Base-by-base conservation (phyloP, 2,113 vertebrate genomes). In the Petroica traversi region DNA sequence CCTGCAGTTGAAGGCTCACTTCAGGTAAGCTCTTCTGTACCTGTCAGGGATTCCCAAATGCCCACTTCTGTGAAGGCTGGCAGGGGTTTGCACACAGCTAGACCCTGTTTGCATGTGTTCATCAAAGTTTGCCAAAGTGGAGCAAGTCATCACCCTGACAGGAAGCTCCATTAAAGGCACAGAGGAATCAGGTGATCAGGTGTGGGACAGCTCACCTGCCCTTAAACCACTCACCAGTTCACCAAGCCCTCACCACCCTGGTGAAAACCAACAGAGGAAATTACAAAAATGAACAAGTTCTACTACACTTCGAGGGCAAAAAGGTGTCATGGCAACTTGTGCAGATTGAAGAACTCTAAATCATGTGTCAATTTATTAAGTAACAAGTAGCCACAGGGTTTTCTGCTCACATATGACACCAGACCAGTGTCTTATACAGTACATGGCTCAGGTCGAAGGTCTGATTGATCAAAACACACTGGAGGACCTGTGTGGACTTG, bases 181-280 rank as follows among this genome's bases (percentile, higher is more conserved):
- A 34, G 45, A 66, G 25, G 46, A 49, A 41, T 59, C 38, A 57
- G 38, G 28, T 15, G 23, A 40, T 73, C 36, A 58, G 25, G 28
- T 33, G 24, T 34, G 31, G 36, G 19, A 45, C 15, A 71, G n/a
- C 18, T 61, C 28, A 49, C 10, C 22, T 45, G 25, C n/a, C 29
- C 25, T 63, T 34, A 36, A 75, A 64, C 23, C 43, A 48, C 34
- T 36, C 46, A 82, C 19, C 57, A 62, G 23, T 11, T 67, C 34
- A 62, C 33, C 2, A 2, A 52, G 52, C 8, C 29, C 38, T 82
- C 20, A 52, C 14, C 3, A 2, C 15, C 16, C n/a, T 3, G 1
- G 22, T 38, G 41, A 69, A 73, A 83, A 55, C 64, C 48, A 81
- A 29, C 8, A 72, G 62, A 75, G 14, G 52, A 73, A 80, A 38